Evolutionary conservation across 2,797 vertebrate genomes (phyloP), one percentile per base, ranked within the genome.

Genomic region (Merluccius polli): DNA sequence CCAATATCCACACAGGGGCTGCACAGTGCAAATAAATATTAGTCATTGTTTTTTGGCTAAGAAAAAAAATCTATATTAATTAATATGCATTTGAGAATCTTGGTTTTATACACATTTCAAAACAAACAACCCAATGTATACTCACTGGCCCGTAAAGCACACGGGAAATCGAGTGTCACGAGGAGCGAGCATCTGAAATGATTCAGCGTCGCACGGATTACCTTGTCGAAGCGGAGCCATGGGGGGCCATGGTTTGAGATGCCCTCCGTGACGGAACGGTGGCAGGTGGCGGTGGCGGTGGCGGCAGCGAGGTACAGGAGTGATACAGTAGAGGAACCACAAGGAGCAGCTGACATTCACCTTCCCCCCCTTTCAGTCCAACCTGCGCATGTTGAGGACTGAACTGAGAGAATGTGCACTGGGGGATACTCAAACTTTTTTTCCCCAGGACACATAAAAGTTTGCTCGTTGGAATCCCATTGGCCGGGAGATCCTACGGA

Each of bases 311-410:
- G 24, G 8, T 8, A n/a, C 48, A 21, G 48, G 5, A 59, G 81
- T 0, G 33, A 79, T 59, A 77, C 75, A 81, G 78, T 77, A 75
- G 74, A 82, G 84, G 73, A 87, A 79, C 81, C 80, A 84, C n/a
- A 84, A 78, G 82, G 72, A 86, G 81, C 73, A 72, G 52, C 70
- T 31, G 83, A 82, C 65, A 32, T 78, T 65, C 82, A 80, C 41
- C 38, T 31, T 82, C 84, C 83, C 83, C 83, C 83, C 79, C 74
- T 73, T 82, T 83, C 78, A 24, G 84, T 87, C 88, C 89, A 91
- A 91, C 87, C 88, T 91, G 87, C 73, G 68, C 92, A 93, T 93
- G 80, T 87, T 90, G 88, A 87, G 85, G 85, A 89, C 87, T 90
- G 27, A 89, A 79, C 78, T 48, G 81, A 75, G 80, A 72, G 77